A percentile compares a stretch with the other conserved stretches of the same genome.
phyloP scores from a whole-genome alignment of 2,797 vertebrate genomes.

The Gobio occitaniae region DNA sequence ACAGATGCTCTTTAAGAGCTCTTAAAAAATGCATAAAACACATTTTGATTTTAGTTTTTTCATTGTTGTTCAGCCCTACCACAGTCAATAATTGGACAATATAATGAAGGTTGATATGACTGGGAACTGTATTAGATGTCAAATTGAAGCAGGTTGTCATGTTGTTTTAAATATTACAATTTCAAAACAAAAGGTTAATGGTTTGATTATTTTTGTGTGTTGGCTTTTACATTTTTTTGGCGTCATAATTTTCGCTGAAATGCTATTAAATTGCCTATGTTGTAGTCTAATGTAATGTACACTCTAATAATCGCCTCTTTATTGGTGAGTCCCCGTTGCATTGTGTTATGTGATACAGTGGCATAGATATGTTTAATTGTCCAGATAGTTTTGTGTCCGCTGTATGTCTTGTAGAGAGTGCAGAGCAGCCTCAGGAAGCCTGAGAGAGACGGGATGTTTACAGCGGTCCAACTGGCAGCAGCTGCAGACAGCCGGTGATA shows the following conservation, averaged over 20 bases:
- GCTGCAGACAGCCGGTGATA: slow-evolving; percentile 62
- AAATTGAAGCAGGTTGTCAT: too few species aligned
- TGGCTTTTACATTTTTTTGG: too few species aligned
- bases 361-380: background rate
- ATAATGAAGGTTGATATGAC: too few species aligned
- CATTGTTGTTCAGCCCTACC: too few species aligned
- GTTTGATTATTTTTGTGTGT: too few species aligned
- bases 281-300: background rate
- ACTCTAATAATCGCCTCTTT: background rate
- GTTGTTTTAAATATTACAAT: too few species aligned
- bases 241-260: background rate
- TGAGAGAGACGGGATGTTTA: slow-evolving; percentile 58
- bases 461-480: slow-evolving; percentile 63
- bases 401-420: slow-evolving; percentile 59
- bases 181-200: too few species aligned
- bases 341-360: background rate
- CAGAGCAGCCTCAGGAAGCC: slow-evolving; percentile 51
- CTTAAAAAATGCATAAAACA: too few species aligned
- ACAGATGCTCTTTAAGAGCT: too few species aligned
- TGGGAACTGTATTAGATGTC: too few species aligned
- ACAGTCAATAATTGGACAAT: too few species aligned
- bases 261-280: background rate
- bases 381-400: slow-evolving; percentile 59
- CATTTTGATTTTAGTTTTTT: too few species aligned
- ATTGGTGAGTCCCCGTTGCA: background rate